Base-by-base conservation (phyloP, 2,888 invertebrate species). In the Sinelater perroti region DNA sequence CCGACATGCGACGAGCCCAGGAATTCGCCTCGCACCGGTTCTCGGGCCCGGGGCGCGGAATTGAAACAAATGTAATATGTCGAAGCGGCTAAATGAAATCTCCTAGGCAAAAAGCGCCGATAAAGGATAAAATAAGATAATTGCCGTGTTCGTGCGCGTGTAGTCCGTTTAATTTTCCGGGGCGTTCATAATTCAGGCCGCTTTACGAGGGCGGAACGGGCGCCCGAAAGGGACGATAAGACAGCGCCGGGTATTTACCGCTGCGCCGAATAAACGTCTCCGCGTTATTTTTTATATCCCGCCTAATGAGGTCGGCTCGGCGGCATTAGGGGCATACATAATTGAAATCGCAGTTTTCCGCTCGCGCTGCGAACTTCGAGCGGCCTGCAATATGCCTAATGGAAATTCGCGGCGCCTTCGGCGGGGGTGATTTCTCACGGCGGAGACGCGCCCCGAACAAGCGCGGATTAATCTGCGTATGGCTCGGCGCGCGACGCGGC, bases 101-200 rank as follows among this genome's bases (percentile, higher is more conserved):
- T 55, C 49, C 24, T 18, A 33, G 33, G 24, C 40, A 49, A 56
- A 31, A 40, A 17, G 45, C 26, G 21, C 45, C 36, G 36, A 54
- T 46, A 36, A 42, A 49, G 38, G 46, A 54, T 53, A 47, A 55
- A 55, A 55, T 55, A 55, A 47, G 55, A 55, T 55, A 55, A 55
- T 47, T 55, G 30, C 45, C 10, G 50, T 50, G 40, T 38, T 28
- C 20, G 40, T 50, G 40, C 50, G 50, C 50, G 21, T 49, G 36
- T 49, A 49, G 35, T 50, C 40, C n/a, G 50, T 50, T 50, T 50
- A 50, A 50, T 50, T 50, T 50, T 49, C 38, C 21, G 18, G 13
- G 5, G 50, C 50, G 50, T 50, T 30, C 40, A 50, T 50, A 50
- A 40, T 50, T 50, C 40, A 50, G 50, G 26, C n/a, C 20, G 50